Base-by-base conservation (phyloP, 2,113 vertebrate genomes). In the Dolichotis patagonum region DNA sequence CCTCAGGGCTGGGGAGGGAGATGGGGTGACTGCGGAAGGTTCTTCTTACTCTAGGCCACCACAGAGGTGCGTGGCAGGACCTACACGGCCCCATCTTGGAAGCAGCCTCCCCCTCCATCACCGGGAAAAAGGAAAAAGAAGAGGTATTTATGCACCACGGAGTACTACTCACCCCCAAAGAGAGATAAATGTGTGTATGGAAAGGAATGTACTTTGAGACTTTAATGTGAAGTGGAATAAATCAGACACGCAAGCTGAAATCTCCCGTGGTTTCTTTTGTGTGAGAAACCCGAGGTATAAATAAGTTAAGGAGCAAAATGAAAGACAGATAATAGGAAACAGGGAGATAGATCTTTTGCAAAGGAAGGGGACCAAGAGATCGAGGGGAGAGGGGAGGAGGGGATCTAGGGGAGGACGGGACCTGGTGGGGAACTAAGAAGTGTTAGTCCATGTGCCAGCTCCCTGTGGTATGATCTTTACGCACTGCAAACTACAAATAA, bases 21-120 rank as follows among this genome's bases (percentile, higher is more conserved):
- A 2, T 1, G 1, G 54, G 17, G 9, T 20, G 54, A 56, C 22
- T 60, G 30, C 54, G 1, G 14, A 62, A 60, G 77, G 38, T n/a
- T 28, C 82, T 43, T 26, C 56, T 63, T 46, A 8, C 2, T 2
- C 3, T 9, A 26, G 65, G 8, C 49, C 19, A 17, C 41, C 14
- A 0, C 14, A 13, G 13, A 65, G 83, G 6, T 24, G 7, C 0
- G 6, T 0, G 38, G 32, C 41, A 2, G 75, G 32, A 9, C 14
- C 52, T 13, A 49, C 1, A 4, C 20, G 11, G 69, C 19, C 38
- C 20, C 10, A 20, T 9, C 69, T 24, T 0, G 20, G 69, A 73
- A 32, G 43, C 13, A 17, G 28, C 7, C 75, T 30, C 28, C 32
- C 9, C 1, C 14, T 78, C 75, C 75, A 32, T 28, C 43, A 46